These are phyloP conservation scores for Stegodyphus mimosarum DNA, from an alignment of 1,140 invertebrate species.

Conservation along the genomic window DNA sequence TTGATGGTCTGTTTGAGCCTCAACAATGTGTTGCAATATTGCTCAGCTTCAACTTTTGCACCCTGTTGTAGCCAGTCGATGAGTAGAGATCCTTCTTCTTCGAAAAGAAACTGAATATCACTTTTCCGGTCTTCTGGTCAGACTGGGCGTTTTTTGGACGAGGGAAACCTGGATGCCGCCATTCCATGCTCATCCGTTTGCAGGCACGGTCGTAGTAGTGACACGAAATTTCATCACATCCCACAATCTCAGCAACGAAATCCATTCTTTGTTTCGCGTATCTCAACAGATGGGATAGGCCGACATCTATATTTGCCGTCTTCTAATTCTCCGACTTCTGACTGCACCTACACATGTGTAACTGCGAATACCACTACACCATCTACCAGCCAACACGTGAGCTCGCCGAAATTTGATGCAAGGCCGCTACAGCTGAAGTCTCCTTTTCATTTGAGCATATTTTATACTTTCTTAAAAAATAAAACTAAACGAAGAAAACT, in stretches of 20 bases:
- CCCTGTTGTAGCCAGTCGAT: not conserved
- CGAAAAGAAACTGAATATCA: not conserved
- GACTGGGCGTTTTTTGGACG: not conserved
- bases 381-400: not conserved
- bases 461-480: not conserved
- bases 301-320: too few species aligned
- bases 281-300: too few species aligned
- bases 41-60: not conserved
- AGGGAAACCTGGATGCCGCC: too few species aligned
- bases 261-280: too few species aligned
- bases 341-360: not conserved
- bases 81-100: not conserved
- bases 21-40: conserved; percentile 3
- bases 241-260: too few species aligned
- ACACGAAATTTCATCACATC: too few species aligned
- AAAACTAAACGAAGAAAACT: not conserved
- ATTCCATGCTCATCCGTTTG: too few species aligned
- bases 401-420: not conserved
- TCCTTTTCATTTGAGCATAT: conserved; percentile 5
- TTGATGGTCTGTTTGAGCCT: not conserved
- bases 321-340: too few species aligned
- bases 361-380: not conserved
- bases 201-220: too few species aligned
- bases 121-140: not conserved
- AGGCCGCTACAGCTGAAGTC: conserved; percentile 1